phyloP scores from a whole-genome alignment of 1,140 invertebrate genomes.

The Piezodorus guildinii region DNA sequence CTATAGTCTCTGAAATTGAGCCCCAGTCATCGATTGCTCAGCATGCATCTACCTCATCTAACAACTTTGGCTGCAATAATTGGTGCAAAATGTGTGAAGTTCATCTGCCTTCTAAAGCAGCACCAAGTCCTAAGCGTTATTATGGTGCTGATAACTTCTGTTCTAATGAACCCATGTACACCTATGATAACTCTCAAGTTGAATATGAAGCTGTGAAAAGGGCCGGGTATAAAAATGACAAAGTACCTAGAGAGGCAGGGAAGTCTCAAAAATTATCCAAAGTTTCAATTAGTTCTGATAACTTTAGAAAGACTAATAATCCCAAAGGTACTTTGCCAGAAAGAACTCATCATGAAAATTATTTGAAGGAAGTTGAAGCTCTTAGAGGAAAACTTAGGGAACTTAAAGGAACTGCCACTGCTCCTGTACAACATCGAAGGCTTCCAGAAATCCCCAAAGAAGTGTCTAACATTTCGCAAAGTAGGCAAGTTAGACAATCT shows the following conservation, averaged over 20 bases:
- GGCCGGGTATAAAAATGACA: background rate
- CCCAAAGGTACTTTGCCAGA: too few species aligned
- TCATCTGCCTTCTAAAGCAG: background rate
- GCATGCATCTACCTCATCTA: background rate
- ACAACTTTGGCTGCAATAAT: background rate
- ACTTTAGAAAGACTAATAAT: too few species aligned
- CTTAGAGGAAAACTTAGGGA: conserved; percentile 25
- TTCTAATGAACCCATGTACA: background rate
- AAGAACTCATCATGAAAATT: conserved; percentile 22
- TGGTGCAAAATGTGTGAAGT: conserved; percentile 15
- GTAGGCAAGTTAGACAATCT: background rate
- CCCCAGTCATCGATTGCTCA: background rate
- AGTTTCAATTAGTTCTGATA: too few species aligned
- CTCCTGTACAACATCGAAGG: conserved; percentile 1
- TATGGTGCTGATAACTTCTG: background rate
- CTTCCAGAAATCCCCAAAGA: conserved; percentile 14
- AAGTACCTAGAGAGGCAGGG: too few species aligned
- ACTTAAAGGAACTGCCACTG: conserved; percentile 12
- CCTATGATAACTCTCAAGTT: background rate
- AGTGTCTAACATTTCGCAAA: background rate
- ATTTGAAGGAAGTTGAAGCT: conserved; percentile 26
- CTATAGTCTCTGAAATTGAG: background rate
- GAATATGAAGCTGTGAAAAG: background rate
- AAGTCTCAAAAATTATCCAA: too few species aligned
- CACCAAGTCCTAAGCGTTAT: background rate